Percentiles rank a stretch among this genome's conserved stretches.
phyloP scores from a whole-genome alignment of 1,140 invertebrate genomes.

The Leucophenga varia region DNA sequence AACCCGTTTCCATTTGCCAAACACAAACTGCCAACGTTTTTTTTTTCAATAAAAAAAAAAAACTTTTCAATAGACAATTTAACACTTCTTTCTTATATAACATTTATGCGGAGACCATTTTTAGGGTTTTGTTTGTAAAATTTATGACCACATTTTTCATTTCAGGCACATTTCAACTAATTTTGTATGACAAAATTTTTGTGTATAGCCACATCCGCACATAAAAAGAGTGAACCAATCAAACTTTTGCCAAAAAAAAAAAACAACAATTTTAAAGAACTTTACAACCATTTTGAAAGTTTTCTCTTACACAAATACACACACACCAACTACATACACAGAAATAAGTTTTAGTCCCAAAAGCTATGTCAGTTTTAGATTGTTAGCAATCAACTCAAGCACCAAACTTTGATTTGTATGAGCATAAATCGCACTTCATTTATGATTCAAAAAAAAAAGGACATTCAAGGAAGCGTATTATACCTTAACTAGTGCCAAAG shows the following conservation, averaged over 20 bases:
- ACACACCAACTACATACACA: slow-evolving; percentile 3
- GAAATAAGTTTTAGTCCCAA: not conserved
- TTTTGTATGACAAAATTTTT: slow-evolving; percentile 33
- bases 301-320: not conserved
- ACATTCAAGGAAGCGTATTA: no score
- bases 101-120: no score
- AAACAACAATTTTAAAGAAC: no score
- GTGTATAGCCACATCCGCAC: slow-evolving; percentile 14
- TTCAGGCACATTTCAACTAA: slow-evolving; percentile 30
- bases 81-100: no score
- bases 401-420: slow-evolving; percentile 48
- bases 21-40: no score
- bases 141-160: slow-evolving; percentile 37
- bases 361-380: slow-evolving; percentile 7
- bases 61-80: no score
- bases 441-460: slow-evolving; percentile 25
- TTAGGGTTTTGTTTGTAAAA: no score
- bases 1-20: no score
- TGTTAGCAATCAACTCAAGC: slow-evolving; percentile 42
- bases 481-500: no score
- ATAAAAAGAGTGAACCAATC: no score
- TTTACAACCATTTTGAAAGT: slow-evolving; percentile 4
- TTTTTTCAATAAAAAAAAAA: no score
- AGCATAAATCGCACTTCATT: slow-evolving; percentile 48
- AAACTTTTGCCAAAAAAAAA: no score